Evolutionary conservation across 2,888 invertebrate species (phyloP), one percentile per base, ranked within the genome.

Genomic region (Yponomeuta cagnagella): DNA sequence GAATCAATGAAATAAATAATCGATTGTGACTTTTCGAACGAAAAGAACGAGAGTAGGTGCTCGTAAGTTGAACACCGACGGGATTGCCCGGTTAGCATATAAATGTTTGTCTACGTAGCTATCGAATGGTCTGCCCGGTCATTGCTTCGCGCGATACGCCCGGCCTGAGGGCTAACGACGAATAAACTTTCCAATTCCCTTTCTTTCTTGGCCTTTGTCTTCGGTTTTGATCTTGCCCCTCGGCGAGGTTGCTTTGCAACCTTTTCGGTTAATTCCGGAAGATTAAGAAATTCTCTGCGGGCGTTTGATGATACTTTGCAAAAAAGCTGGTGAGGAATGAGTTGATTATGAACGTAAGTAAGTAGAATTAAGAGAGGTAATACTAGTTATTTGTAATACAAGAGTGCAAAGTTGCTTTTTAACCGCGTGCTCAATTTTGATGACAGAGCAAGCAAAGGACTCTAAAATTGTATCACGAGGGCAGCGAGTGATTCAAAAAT

Each of bases 131-230:
- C 76, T 78, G 77, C 76, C 74, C 75, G 70, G 71, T 71, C 73
- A 74, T 76, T 75, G 48, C 68, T 48, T 70, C 67, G 72, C 71
- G 72, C 69, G 72, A 74, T 73, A 72, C 73, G 33, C 2, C 23
- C 33, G 70, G 73, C 71, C 76, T 76, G 74, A 78, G 76, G 78
- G 75, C 78, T 79, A 79, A 79, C 81, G 80, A 84, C 83, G 83
- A 84, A 85, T 83, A 86, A 83, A 84, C 83, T 84, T 80, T 77
- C 79, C 78, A 78, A 79, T 79, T 77, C 76, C 77, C 76, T 64
- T 64, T 58, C 15, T 15, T 58, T 58, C 15, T 15, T 58, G 12
- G 52, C 15, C 52, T 15, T 58, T 58, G 15, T 58, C 15, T 58
- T 58, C 15, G 8, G 12, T 58, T 58, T 58, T 58, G 52, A 12